Evolutionary conservation across 2,888 invertebrate genomes (phyloP).

Genomic region (Chymomyza procnemis): DNA sequence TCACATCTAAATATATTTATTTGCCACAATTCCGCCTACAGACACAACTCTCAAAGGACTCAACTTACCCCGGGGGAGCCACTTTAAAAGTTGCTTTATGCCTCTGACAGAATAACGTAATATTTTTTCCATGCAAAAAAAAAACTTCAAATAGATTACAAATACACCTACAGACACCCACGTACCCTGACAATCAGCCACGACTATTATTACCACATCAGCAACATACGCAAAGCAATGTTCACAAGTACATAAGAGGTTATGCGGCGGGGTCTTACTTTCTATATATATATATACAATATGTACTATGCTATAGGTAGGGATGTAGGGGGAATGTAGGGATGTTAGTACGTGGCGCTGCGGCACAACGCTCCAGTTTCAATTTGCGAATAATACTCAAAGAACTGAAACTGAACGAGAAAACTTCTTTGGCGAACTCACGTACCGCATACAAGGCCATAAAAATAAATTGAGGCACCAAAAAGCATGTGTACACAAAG

Average conservation of each 20-base stretch:
- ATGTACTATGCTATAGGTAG: too few species aligned
- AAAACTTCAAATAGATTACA: not conserved
- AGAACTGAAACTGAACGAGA: conserved; percentile 39
- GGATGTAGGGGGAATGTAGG: too few species aligned
- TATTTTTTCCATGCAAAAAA: not conserved
- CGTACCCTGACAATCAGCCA: not conserved
- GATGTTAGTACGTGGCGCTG: not conserved
- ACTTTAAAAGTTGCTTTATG: not conserved
- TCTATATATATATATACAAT: not conserved
- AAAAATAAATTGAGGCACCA: conserved; percentile 65
- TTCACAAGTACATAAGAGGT: not conserved
- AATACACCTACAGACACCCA: not conserved
- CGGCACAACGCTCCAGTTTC: conserved; percentile 52
- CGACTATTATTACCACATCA: not conserved
- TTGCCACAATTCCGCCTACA: not conserved
- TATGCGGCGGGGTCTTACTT: not conserved
- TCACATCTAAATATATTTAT: too few species aligned
- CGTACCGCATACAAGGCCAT: conserved; percentile 61
- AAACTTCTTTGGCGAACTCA: conserved; percentile 31
- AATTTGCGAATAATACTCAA: conserved; percentile 39
- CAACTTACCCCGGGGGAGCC: not conserved
- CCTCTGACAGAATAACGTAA: not conserved
- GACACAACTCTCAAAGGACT: not conserved
- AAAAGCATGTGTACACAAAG: conserved; percentile 27
- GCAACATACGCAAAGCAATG: not conserved